Percentiles rank a stretch among this genome's conserved stretches.
Evolutionary conservation across 2,113 vertebrate genomes (phyloP).

Genomic region (Donacobius atricapilla): DNA sequence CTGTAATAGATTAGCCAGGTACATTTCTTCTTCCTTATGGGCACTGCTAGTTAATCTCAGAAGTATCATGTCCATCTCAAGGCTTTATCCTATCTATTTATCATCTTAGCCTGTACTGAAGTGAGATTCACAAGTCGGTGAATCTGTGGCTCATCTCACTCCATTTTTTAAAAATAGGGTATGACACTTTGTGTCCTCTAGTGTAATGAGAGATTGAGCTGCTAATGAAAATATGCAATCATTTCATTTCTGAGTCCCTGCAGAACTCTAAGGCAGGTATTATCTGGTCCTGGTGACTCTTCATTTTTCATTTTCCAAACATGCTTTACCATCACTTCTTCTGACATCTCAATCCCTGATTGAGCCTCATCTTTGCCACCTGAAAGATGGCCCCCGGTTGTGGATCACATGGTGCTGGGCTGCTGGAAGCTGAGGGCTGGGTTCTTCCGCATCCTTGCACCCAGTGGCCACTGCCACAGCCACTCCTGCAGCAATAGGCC

Average conservation of each 20-base stretch:
- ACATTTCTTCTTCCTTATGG: neutral
- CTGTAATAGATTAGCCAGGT: neutral
- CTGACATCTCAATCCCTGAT: conserved; percentile 53
- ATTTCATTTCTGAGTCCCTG: conserved; percentile 61
- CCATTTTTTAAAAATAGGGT: conserved; percentile 67
- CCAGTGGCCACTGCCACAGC: neutral
- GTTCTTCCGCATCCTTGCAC: neutral
- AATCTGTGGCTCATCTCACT: conserved; percentile 57
- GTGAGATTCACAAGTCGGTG: conserved; percentile 5
- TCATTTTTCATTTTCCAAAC: conserved; percentile 58
- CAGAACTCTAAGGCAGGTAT: conserved; percentile 56
- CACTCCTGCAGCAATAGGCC: neutral
- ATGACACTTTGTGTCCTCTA: conserved; percentile 63
- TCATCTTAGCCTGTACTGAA: conserved; percentile 22
- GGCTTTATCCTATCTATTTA: conserved; percentile 51
- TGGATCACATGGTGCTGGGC: neutral
- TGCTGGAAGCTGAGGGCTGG: neutral
- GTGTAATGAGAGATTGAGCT: conserved; percentile 65
- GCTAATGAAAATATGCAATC: conserved; percentile 70
- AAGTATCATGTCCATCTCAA: conserved; percentile 29
- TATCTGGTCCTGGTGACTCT: conserved; percentile 51
- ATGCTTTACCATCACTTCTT: conserved; percentile 32
- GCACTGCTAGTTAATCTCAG: neutral
- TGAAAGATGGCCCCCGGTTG: neutral
- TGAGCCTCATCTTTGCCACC: conserved; percentile 19